These are phyloP conservation scores for Chironomus tepperi DNA, from an alignment of 1,140 invertebrate genomes.

Conservation along the genomic window DNA sequence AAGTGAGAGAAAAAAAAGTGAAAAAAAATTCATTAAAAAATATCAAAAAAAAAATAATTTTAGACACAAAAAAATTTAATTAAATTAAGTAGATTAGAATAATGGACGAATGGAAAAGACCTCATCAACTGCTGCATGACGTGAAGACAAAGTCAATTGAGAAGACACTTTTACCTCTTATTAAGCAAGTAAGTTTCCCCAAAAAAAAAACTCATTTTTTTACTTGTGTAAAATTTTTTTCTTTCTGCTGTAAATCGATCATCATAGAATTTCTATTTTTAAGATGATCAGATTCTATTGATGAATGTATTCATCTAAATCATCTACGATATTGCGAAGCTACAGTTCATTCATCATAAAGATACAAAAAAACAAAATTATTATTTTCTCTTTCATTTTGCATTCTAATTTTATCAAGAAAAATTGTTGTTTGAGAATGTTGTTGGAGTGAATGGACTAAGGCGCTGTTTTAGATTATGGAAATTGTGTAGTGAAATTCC, in stretches of 20 bases:
- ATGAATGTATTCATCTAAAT: neutral
- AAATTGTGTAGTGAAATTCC: too few species aligned
- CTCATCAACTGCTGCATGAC: neutral
- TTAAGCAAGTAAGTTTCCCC: neutral
- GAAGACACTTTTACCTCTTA: neutral
- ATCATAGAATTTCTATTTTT: neutral
- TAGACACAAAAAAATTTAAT: neutral
- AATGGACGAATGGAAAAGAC: neutral
- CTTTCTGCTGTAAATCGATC: neutral
- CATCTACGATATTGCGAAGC: neutral
- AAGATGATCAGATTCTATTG: neutral
- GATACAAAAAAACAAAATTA: too few species aligned
- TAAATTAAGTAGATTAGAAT: neutral
- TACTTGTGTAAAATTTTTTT: neutral
- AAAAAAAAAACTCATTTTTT: neutral
- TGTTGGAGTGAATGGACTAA: too few species aligned
- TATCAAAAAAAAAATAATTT: neutral
- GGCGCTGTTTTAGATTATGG: too few species aligned
- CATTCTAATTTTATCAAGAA: too few species aligned
- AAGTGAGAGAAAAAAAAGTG: neutral
- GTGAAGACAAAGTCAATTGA: slow-evolving; percentile 13
- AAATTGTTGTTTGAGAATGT: too few species aligned
- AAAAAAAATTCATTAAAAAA: neutral
- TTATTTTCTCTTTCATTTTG: too few species aligned
- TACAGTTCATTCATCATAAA: neutral